Base-by-base conservation (phyloP, 1,140 invertebrate species). In the Papilio machaon region DNA sequence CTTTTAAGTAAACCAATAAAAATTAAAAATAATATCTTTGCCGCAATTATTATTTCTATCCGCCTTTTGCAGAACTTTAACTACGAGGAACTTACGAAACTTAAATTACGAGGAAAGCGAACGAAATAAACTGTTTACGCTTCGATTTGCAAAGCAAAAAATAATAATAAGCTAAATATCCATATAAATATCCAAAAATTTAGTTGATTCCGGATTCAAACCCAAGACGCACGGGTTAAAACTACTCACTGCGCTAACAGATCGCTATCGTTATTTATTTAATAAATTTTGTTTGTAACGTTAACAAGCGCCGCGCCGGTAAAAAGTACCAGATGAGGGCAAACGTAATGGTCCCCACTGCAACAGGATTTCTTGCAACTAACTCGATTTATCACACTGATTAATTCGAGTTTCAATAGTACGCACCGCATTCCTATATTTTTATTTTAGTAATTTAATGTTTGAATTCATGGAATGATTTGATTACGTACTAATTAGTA, bases 271-370 rank as follows among this genome's bases (percentile, higher is more conserved):
- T 70, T 70, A 70, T 70, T 70, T 35, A 70, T 70, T 70, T 15
- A 70, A 70, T 70, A 70, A 70, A 70, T 35, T 70, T 19, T 9
- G 9, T 60, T 70, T 70, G 11, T 13, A 70, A 70, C 13, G 11
- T 70, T 70, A 70, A 70, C 64, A 70, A 70, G 85, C 83, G 80
- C 74, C 81, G 85, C 83, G 80, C 74, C 81, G 83, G 85, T 84
- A 88, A 89, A 89, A 87, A 83, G 82, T 77, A 79, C 85, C 82
- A 80, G 78, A 81, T 82, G 73, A 81, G 80, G 54, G 64, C 75
- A 84, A 81, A 67, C 75, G 79, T 87, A 88, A 87, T 88, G 85
- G 78, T 54, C n/a, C 54, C 73, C 74, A 46, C 82, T 81, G 83
- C 64, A 81, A 85, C 85, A 78, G 76, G 82, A 19, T 80, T n/a